A percentile compares a stretch with the other conserved stretches of the same genome.
Conservation (phyloP, 2,888 invertebrate genomes). For the Sycophila texana region DNA sequence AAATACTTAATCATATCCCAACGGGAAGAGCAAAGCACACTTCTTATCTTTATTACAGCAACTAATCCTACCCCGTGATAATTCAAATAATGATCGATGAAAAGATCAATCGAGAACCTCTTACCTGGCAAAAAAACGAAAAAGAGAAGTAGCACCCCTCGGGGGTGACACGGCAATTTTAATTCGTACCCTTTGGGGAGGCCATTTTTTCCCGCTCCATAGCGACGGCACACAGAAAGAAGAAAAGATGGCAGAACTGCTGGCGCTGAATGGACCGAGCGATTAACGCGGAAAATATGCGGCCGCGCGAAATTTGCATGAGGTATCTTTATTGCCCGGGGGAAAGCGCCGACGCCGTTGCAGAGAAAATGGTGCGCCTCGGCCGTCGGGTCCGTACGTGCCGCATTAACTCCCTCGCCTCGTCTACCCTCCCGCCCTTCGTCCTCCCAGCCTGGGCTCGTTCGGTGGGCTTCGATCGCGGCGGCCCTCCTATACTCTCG, state of each 20-base stretch:
- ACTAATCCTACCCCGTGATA: no score
- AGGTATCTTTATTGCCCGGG: conserved; percentile 50
- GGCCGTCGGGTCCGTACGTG: conserved; percentile 42
- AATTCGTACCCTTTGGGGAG: neutral
- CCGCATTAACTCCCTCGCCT: conserved; percentile 34
- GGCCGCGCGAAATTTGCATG: conserved; percentile 45
- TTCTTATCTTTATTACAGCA: no score
- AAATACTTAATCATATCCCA: no score
- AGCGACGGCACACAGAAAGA: neutral
- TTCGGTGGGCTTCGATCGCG: neutral
- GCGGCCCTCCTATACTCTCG: neutral
- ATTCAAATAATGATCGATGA: no score
- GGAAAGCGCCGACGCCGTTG: neutral
- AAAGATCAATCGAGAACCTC: no score
- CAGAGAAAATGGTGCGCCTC: conserved; percentile 1
- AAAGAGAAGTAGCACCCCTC: no score
- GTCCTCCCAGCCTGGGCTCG: neutral
- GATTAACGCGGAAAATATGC: conserved; percentile 53
- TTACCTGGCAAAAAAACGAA: no score
- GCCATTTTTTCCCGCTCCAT: neutral
- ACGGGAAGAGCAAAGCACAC: no score
- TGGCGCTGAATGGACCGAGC: conserved; percentile 40
- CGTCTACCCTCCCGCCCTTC: neutral
- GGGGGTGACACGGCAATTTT: neutral
- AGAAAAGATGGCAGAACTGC: conserved; percentile 36